Conservation (phyloP, 2,113 vertebrate genomes). For the Oryzias woworae region DNA sequence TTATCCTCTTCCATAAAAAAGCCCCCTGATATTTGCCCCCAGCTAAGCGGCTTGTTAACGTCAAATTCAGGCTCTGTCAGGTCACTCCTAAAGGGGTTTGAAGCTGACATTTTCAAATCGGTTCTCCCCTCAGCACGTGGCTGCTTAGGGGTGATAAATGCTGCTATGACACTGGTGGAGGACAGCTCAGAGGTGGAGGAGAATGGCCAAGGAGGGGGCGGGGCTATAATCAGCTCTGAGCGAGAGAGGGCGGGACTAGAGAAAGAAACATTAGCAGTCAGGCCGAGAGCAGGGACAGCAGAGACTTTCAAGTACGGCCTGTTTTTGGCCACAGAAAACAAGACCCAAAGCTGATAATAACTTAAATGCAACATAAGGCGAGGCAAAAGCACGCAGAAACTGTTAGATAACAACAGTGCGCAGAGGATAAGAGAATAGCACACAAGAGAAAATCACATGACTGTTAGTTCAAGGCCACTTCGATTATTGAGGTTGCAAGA, state of each 20-base stretch:
- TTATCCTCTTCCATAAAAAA: constrained; percentile 63
- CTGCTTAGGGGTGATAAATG: constrained; percentile 61
- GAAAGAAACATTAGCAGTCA: constrained; percentile 68
- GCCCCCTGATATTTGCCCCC: constrained; percentile 37
- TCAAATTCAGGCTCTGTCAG: constrained; percentile 45
- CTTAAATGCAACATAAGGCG: too few relatives aligned
- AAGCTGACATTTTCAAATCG: constrained; percentile 27
- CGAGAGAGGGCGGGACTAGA: constrained; percentile 59
- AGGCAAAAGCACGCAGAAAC: too few relatives aligned
- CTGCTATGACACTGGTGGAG: constrained; percentile 53
- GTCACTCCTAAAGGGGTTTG: constrained; percentile 7
- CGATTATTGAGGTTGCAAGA: too few relatives aligned
- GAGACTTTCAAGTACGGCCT: background rate
- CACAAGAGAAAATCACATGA: too few relatives aligned
- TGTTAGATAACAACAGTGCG: too few relatives aligned
- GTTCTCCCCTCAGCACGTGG: constrained; percentile 11
- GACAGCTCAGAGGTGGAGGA: constrained; percentile 53
- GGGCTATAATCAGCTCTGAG: constrained; percentile 68
- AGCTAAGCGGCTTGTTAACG: constrained; percentile 38
- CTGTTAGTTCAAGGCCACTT: too few relatives aligned
- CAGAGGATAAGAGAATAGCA: too few relatives aligned
- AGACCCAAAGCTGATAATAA: background rate
- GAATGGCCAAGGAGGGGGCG: constrained; percentile 75
- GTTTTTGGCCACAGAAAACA: constrained; percentile 8
- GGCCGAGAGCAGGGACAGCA: constrained; percentile 15